phyloP scores from a whole-genome alignment of 2,888 invertebrate species.

The Gymnocheta viridis region DNA sequence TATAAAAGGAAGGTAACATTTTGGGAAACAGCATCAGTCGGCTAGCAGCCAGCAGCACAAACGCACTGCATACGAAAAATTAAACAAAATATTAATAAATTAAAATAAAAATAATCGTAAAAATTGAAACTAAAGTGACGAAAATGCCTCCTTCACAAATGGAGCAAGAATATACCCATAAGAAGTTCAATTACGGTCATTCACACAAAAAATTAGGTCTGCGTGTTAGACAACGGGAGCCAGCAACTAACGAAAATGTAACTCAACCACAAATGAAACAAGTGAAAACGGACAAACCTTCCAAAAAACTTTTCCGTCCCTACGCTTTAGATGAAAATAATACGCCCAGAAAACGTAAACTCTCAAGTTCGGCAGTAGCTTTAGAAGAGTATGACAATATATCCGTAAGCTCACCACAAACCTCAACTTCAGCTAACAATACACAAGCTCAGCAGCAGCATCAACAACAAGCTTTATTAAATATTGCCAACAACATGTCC shows the following conservation, averaged over 20 bases:
- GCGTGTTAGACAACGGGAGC: constrained; percentile 34
- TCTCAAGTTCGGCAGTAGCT: neutral
- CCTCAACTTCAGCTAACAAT: neutral
- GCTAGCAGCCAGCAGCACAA: constrained; percentile 20
- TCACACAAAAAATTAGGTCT: constrained; percentile 67
- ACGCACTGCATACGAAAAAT: neutral
- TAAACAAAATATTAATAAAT: too few relatives aligned
- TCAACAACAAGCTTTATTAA: neutral
- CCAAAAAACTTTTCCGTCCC: constrained; percentile 61
- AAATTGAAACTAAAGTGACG: neutral
- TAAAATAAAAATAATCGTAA: neutral
- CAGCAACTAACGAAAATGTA: constrained; percentile 35
- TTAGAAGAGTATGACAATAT: neutral
- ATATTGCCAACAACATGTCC: neutral
- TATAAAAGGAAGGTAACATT: constrained; percentile 49
- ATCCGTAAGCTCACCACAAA: neutral
- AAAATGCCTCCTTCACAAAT: constrained; percentile 58
- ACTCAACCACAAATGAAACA: constrained; percentile 60
- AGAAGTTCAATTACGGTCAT: constrained; percentile 67
- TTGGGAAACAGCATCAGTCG: constrained; percentile 30
- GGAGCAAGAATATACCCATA: constrained; percentile 62
- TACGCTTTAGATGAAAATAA: constrained; percentile 67
- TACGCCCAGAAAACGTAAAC: constrained; percentile 72
- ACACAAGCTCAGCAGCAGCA: neutral
- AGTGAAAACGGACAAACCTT: constrained; percentile 58